Evolutionary conservation across 2,797 vertebrate species (phyloP).

Genomic region (Ciconia nigra): DNA sequence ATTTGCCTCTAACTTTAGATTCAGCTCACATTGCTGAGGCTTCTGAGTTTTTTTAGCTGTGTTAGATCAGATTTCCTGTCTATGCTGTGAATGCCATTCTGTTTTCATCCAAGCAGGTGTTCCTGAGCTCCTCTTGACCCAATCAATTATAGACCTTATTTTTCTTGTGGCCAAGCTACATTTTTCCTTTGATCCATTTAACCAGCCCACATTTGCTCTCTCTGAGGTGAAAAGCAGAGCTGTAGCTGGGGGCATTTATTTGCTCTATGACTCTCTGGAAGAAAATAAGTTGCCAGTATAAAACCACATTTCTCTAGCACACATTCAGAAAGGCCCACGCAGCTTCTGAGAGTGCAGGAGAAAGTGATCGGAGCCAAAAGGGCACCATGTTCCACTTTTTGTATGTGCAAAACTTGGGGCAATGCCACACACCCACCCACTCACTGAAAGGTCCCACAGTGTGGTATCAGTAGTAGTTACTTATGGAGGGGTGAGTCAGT

Average conservation of each 20-base stretch:
- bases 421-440: background rate
- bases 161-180: background rate
- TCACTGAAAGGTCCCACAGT: background rate
- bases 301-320: background rate
- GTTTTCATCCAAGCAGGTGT: background rate
- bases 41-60: background rate
- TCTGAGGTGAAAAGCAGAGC: background rate
- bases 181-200: conserved; percentile 3
- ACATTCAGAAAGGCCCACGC: background rate
- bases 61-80: background rate
- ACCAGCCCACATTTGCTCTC: background rate
- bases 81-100: background rate
- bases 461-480: background rate
- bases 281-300: background rate
- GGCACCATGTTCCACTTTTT: background rate
- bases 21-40: background rate
- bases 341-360: background rate
- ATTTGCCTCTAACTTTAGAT: background rate
- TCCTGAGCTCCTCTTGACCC: background rate
- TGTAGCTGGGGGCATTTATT: background rate
- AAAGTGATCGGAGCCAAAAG: background rate
- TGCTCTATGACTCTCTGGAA: background rate
- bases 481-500: background rate
- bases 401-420: background rate
- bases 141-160: background rate